These are phyloP conservation scores for Phyllotreta striolata DNA, from an alignment of 2,888 invertebrate species.

Conservation along the genomic window DNA sequence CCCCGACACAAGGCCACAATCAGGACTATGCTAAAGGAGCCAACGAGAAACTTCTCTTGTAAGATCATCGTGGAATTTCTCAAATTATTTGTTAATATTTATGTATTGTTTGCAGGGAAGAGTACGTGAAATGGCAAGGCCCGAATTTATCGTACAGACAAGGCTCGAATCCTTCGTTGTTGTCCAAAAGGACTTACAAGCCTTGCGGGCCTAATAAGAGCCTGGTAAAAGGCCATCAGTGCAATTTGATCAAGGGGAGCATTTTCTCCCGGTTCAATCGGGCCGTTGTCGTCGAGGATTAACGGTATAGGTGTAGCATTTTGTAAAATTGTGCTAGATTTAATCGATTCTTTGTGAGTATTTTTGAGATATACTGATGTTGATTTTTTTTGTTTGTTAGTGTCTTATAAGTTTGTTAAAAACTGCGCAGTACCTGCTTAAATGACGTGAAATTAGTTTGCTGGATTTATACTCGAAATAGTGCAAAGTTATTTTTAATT, in stretches of 20 bases:
- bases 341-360: too few relatives aligned
- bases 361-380: too few relatives aligned
- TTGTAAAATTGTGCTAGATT: conserved; percentile 44
- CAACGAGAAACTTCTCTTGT: conserved; percentile 80
- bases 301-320: conserved; percentile 51
- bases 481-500: too few relatives aligned
- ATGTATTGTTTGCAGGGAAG: too few relatives aligned
- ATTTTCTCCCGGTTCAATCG: conserved; percentile 74
- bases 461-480: neutral
- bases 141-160: conserved; percentile 71
- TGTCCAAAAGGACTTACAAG: conserved; percentile 58
- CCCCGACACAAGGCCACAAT: conserved; percentile 74
- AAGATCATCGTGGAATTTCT: too few relatives aligned
- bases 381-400: neutral
- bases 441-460: too few relatives aligned
- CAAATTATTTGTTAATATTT: too few relatives aligned
- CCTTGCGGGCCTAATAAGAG: conserved; percentile 74
- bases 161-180: conserved; percentile 62
- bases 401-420: too few relatives aligned
- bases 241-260: conserved; percentile 79
- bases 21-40: conserved; percentile 77
- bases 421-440: too few relatives aligned
- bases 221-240: conserved; percentile 75
- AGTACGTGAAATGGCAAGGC: conserved; percentile 86
- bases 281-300: conserved; percentile 63